Evolutionary conservation across 2,797 vertebrate species (phyloP).

Genomic region (Pelobates cultripes): DNA sequence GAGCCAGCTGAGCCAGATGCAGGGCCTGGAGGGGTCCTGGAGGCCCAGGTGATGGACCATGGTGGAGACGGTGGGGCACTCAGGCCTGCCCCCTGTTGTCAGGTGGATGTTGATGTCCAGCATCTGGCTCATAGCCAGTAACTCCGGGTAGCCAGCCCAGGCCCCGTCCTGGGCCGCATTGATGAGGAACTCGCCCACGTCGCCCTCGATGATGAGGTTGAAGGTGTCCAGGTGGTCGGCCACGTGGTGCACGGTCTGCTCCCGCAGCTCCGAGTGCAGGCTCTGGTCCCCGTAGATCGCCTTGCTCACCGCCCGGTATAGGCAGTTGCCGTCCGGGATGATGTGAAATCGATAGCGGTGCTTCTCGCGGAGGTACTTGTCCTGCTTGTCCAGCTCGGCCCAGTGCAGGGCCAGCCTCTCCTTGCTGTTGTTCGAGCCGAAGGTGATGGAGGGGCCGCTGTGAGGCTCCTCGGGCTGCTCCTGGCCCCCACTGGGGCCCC

Average conservation of each 20-base stretch:
- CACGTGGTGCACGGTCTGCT: constrained; percentile 94
- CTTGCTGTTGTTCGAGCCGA: constrained; percentile 60
- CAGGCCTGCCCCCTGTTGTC: constrained; percentile 89
- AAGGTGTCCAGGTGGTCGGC: constrained; percentile 95
- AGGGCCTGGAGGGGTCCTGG: constrained; percentile 78
- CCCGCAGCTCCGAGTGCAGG: constrained; percentile 86
- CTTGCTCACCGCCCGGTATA: constrained; percentile 92
- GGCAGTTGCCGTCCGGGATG: constrained; percentile 98
- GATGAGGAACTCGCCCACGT: constrained; percentile 93
- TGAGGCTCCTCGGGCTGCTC: constrained; percentile 51
- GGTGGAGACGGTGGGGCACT: constrained; percentile 94
- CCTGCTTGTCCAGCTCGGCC: constrained; percentile 92
- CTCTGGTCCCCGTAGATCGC: constrained; percentile 89
- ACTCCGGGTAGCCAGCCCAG: constrained; percentile 96
- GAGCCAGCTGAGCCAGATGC: constrained; percentile 97
- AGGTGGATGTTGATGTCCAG: constrained; percentile 89
- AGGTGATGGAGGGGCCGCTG: neutral
- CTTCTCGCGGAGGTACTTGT: constrained; percentile 87
- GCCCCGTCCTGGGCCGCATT: constrained; percentile 89
- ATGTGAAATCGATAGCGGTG: constrained; percentile 90
- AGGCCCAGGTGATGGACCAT: constrained; percentile 93
- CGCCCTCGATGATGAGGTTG: constrained; percentile 90
- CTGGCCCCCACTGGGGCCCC: constrained; percentile 37
- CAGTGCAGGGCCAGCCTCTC: constrained; percentile 85
- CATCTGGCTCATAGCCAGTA: constrained; percentile 98